Evolutionary conservation across 2,113 vertebrate species (phyloP), one percentile per base, ranked within the genome.

Genomic region (Hypanus sabinus): DNA sequence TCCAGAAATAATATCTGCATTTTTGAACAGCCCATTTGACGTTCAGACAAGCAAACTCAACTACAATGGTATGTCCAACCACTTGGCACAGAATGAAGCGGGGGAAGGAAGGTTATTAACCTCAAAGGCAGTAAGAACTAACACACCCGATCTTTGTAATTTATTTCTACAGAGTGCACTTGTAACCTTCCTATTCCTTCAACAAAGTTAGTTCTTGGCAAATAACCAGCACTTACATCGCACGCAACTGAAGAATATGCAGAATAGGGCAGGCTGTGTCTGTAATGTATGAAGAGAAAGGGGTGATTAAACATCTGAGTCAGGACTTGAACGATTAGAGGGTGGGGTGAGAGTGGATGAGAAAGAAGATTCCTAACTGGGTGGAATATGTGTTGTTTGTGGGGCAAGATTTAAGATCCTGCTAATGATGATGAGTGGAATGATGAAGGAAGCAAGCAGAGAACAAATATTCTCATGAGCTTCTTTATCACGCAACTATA

Each of bases 1-100:
- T 90, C n/a, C 85, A 24, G 91, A 55, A 73, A 93, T 73, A 93
- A 93, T 73, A 73, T 30, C 38, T 93, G 68, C 91, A 93, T 93
- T 73, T 93, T 93, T 93, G 91, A 75, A 75, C 70, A 12, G 70
- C 12, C 24, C 22, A 75, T 73, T 93, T 27, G 70, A 73, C 73
- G 91, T 93, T 93, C 36, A 93, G 91, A 93, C 70, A 93, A 55
- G 91, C 91, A 93, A 18, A 30, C 24, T 55, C 38, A 93, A 73
- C 70, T 14, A 73, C n/a, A 70, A 93, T 73, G 70, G 91, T 75
- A 93, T 93, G 70, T 93, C 70, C 68, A 75, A 75, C 20, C 68
- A 75, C 91, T 93, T 93, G 91, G 65, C 91, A 73, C 91, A 30
- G 91, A 93, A n/a, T 11, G 22, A 93, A 93, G 65, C 22, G 65